Conservation (phyloP, 2,888 invertebrate species). For the Hypena proboscidalis region DNA sequence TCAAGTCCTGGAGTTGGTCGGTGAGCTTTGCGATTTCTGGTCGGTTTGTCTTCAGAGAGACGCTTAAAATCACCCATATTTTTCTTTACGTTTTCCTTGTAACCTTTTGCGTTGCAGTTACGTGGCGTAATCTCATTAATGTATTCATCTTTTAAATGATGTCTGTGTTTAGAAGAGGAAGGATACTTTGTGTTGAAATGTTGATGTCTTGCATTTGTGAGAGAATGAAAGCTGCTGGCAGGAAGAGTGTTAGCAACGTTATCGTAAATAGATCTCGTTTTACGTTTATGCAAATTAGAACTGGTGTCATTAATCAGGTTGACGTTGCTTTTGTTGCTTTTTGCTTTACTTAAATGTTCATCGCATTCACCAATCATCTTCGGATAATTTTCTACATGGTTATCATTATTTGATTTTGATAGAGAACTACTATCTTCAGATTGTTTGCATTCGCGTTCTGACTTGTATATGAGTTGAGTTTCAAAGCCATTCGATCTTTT, state of each 20-base stretch:
- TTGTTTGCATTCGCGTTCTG: slow-evolving; percentile 47
- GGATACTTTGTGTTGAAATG: slow-evolving; percentile 28
- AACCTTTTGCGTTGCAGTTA: slow-evolving; percentile 35
- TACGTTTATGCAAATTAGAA: slow-evolving; percentile 46
- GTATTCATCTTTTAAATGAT: slow-evolving; percentile 33
- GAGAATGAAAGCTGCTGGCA: slow-evolving; percentile 59
- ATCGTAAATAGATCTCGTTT: slow-evolving; percentile 48
- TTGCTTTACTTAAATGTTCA: slow-evolving; percentile 28
- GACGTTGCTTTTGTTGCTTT: slow-evolving; percentile 49
- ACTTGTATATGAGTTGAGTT: slow-evolving; percentile 61
- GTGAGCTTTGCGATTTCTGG: slow-evolving; percentile 42
- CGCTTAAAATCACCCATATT: slow-evolving; percentile 34
- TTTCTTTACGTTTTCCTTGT: slow-evolving; percentile 37
- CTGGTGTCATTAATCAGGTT: slow-evolving; percentile 33
- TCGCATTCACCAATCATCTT: slow-evolving; percentile 26
- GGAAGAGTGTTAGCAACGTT: slow-evolving; percentile 48
- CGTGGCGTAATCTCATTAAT: slow-evolving; percentile 19
- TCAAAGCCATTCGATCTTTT: slow-evolving; percentile 41
- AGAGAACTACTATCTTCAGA: slow-evolving; percentile 48
- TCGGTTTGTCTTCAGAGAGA: slow-evolving; percentile 37
- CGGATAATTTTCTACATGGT: slow-evolving; percentile 22
- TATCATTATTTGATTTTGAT: slow-evolving; percentile 30
- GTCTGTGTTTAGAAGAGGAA: slow-evolving; percentile 33
- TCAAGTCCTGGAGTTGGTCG: slow-evolving; percentile 51
- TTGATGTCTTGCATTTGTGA: slow-evolving; percentile 43